Evolutionary conservation across 2,888 invertebrate species (phyloP), one percentile per base, ranked within the genome.

Genomic region (Auanema freiburgensis): DNA sequence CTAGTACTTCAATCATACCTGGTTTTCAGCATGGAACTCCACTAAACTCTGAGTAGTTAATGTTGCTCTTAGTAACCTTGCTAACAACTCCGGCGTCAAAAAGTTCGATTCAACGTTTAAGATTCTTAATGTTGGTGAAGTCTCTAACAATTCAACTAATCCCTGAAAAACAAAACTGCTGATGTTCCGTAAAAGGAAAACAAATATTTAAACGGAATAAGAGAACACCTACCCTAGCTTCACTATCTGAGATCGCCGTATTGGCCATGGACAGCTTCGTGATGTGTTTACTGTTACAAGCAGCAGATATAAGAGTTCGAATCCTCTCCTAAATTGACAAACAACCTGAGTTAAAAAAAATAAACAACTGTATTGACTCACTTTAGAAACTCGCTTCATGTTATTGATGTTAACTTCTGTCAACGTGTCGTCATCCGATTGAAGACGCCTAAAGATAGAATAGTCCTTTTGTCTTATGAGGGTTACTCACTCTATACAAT

Each of bases 401-500:
- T 99, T 99, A 88, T 99, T 99, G 89, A 95, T 92, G 88, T 99
- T 99, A 85, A 99, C 89, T 87, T 92, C 92, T 84, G 90, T 90
- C 83, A 93, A 87, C 84, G 89, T 89, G 82, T 89, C 88, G 87
- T 97, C 93, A 74, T 92, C 91, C 83, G 90, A 89, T 73, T 84
- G 80, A 42, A 97, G 90, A 55, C 76, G 70, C 51, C 76, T 78
- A 61, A 21, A 80, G 72, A 54, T 25, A 14, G 11, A 12, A 24
- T 21, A 1, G 33, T 41, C 21, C n/a, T 12, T 43, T 25, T 25
- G 6, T 10, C 21, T 23, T 23, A n/a, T 16, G 25, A 33, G 24
- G 53, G 62, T 55, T 51, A 66, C 72, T 86, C 91, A 90, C 85
- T 91, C 89, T 82, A 97, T 90, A 72, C 93, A 92, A 74, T 91